Evolutionary conservation across 1,140 invertebrate genomes (phyloP).

Genomic region (Eueides isabella): DNA sequence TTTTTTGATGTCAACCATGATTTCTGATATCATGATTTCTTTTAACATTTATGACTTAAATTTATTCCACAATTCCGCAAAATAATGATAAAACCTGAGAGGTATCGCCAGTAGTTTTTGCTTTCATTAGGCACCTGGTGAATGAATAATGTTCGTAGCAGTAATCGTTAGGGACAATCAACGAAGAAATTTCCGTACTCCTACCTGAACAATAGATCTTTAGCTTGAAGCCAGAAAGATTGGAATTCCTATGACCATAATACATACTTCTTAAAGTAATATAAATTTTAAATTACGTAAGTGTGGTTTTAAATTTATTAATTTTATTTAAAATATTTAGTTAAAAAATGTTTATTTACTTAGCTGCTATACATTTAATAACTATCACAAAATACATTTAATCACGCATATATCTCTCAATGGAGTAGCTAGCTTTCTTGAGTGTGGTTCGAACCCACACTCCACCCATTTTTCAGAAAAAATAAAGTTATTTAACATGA

Average conservation of each 20-base stretch:
- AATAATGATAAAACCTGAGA: not conserved
- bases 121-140: slow-evolving; percentile 8
- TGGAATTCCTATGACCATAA: not conserved
- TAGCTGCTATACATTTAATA: too few species aligned
- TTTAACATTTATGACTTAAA: not conserved
- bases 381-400: too few species aligned
- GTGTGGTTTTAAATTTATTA: too few species aligned
- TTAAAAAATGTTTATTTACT: too few species aligned
- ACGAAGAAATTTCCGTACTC: not conserved
- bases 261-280: not conserved
- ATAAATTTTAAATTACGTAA: too few species aligned
- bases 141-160: slow-evolving; percentile 1
- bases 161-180: slow-evolving; percentile 7
- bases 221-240: not conserved
- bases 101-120: not conserved
- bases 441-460: too few species aligned
- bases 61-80: not conserved
- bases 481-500: too few species aligned
- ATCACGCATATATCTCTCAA: too few species aligned
- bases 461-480: too few species aligned
- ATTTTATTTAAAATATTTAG: too few species aligned
- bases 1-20: not conserved
- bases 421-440: too few species aligned
- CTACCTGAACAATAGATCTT: not conserved
- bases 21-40: not conserved